These are phyloP conservation scores for Drosophila cyrtoloma DNA, from an alignment of 2,888 invertebrate species.

Conservation along the genomic window DNA sequence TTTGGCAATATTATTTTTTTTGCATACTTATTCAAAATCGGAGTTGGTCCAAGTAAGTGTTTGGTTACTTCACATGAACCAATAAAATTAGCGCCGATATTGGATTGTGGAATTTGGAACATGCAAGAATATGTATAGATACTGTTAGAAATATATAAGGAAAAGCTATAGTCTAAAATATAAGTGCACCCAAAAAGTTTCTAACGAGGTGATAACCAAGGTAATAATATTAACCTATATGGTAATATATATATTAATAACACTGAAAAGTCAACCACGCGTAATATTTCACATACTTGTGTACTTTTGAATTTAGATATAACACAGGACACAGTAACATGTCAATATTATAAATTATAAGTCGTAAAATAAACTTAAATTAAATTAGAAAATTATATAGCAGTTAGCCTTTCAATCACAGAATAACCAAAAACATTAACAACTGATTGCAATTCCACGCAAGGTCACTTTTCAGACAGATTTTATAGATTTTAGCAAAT, in stretches of 20 bases:
- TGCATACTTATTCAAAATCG: slow-evolving; percentile 49
- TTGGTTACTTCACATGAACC: slow-evolving; percentile 18
- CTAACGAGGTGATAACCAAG: neutral
- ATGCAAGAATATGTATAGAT: neutral
- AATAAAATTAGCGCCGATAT: slow-evolving; percentile 14
- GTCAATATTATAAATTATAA: neutral
- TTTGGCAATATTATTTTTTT: slow-evolving; percentile 56
- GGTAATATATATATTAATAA: neutral
- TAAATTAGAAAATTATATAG: neutral
- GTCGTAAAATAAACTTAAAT: neutral
- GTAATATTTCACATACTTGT: neutral
- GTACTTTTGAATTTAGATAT: neutral
- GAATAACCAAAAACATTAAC: neutral
- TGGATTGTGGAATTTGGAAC: slow-evolving; percentile 21
- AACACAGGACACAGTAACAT: neutral
- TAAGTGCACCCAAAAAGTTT: neutral
- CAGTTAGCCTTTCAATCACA: neutral
- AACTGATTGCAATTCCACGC: neutral
- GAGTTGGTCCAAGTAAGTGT: slow-evolving; percentile 24
- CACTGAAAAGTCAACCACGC: neutral
- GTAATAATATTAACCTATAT: neutral
- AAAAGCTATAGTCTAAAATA: neutral
- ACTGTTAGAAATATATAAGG: neutral
- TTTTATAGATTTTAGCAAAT: neutral
- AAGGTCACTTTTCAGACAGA: neutral